Conservation (phyloP, 2,797 vertebrate genomes). For the Gephyroberyx darwinii region DNA sequence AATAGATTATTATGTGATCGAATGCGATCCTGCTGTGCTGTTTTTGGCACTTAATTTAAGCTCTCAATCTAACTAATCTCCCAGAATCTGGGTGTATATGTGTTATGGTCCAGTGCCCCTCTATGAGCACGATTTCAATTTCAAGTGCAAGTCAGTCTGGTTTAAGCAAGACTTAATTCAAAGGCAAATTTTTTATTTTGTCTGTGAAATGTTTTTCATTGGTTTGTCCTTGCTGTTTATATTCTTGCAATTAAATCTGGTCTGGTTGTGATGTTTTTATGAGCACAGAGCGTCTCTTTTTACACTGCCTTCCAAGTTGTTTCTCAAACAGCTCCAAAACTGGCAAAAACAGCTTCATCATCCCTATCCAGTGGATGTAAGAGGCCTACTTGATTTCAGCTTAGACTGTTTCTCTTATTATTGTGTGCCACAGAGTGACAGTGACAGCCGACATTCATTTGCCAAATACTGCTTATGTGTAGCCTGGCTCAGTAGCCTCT, state of each 20-base stretch:
- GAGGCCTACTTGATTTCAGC: constrained; percentile 51
- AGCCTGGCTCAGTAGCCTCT: constrained; percentile 63
- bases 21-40: constrained; percentile 9
- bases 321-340: constrained; percentile 34
- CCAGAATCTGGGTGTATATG: constrained; percentile 7
- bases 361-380: constrained; percentile 35
- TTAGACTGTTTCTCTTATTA: constrained; percentile 47
- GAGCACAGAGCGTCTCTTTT: constrained; percentile 5
- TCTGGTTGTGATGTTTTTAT: constrained; percentile 28
- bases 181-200: constrained; percentile 32
- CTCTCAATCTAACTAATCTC: constrained; percentile 7
- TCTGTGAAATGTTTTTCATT: constrained; percentile 39
- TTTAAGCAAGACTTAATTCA: constrained; percentile 16
- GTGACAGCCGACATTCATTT: constrained; percentile 58
- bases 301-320: not conserved
- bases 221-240: constrained; percentile 42
- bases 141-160: constrained; percentile 24
- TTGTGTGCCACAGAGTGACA: constrained; percentile 52
- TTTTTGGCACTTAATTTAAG: constrained; percentile 14
- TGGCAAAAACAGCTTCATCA: constrained; percentile 47
- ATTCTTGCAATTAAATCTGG: constrained; percentile 35
- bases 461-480: constrained; percentile 64
- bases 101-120: constrained; percentile 28
- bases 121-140: constrained; percentile 34
- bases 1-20: not conserved